These are phyloP conservation scores for Sclerodermus sp. DNA, from an alignment of 2,888 invertebrate genomes.

Conservation along the genomic window DNA sequence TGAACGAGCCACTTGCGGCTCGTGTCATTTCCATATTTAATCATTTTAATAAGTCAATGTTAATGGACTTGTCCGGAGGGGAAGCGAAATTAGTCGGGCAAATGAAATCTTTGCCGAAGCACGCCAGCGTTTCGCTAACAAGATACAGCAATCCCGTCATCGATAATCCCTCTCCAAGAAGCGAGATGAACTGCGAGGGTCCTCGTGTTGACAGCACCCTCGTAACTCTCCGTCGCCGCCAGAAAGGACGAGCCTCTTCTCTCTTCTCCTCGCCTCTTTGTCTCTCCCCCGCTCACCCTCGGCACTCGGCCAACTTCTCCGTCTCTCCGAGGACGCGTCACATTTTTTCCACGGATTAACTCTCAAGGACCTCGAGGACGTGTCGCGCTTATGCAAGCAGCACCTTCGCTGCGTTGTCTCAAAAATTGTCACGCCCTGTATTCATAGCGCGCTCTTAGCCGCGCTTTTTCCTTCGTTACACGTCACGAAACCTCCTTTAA, in stretches of 20 bases:
- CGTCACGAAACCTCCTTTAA: too few relatives aligned
- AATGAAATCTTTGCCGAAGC: slow-evolving; percentile 8
- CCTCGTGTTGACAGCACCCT: slow-evolving; percentile 30
- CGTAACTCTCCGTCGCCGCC: slow-evolving; percentile 23
- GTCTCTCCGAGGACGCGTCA: slow-evolving; percentile 4
- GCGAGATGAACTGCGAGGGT: slow-evolving; percentile 26
- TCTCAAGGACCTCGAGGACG: slow-evolving; percentile 16
- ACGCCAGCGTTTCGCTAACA: slow-evolving; percentile 3
- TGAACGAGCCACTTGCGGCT: not conserved
- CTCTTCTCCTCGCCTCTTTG: slow-evolving; percentile 1
- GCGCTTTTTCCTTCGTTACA: too few relatives aligned
- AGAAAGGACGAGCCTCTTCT: slow-evolving; percentile 5
- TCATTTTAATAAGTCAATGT: not conserved
- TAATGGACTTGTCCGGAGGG: not conserved
- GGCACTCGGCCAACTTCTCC: slow-evolving; percentile 12
- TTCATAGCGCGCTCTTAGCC: not conserved
- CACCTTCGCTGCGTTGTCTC: too few relatives aligned
- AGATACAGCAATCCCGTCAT: slow-evolving; percentile 7
- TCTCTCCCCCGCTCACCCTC: slow-evolving; percentile 15
- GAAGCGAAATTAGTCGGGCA: too few relatives aligned
- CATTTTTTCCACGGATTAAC: slow-evolving; percentile 26
- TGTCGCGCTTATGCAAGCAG: not conserved
- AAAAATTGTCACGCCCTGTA: not conserved
- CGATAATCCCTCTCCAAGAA: slow-evolving; percentile 25
- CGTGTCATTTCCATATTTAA: not conserved